A percentile compares a stretch with the other conserved stretches of the same genome.
Evolutionary conservation across 2,888 invertebrate genomes (phyloP).

Genomic region (Druceiella hillmani): DNA sequence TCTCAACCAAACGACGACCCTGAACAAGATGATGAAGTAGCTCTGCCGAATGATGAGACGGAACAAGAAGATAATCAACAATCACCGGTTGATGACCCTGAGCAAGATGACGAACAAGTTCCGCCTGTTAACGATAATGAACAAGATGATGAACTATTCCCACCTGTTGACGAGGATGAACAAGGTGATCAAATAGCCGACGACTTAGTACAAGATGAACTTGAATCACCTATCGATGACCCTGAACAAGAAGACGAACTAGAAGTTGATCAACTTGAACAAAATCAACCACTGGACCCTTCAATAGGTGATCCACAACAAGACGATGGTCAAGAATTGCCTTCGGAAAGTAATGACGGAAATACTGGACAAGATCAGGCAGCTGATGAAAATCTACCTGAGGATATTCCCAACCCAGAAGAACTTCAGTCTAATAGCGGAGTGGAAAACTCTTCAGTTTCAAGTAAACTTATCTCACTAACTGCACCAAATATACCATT

Average conservation of each 20-base stretch:
- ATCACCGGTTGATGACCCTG: too few species aligned
- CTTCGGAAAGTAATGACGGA: too few species aligned
- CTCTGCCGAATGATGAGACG: background rate
- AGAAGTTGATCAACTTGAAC: background rate
- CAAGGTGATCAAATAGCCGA: slow-evolving; percentile 2
- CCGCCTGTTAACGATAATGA: slow-evolving; percentile 20
- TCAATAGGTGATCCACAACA: too few species aligned
- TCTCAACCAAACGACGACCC: slow-evolving; percentile 3
- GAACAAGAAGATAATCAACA: too few species aligned
- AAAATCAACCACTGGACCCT: slow-evolving; percentile 5
- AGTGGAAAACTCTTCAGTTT: too few species aligned
- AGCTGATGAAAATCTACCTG: slow-evolving; percentile 12
- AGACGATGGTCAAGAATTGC: too few species aligned
- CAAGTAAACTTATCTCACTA: too few species aligned
- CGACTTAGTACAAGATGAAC: too few species aligned
- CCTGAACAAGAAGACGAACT: background rate
- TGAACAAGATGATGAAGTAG: slow-evolving; percentile 6
- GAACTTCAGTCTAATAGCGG: too few species aligned
- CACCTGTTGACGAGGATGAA: background rate
- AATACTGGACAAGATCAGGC: too few species aligned
- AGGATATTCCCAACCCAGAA: too few species aligned
- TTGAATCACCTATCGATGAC: background rate
- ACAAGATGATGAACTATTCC: slow-evolving; percentile 17
- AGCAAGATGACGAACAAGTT: slow-evolving; percentile 12
- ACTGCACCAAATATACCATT: too few species aligned